Conservation (phyloP, 2,797 vertebrate genomes). For the Brachyalestes nurse region DNA sequence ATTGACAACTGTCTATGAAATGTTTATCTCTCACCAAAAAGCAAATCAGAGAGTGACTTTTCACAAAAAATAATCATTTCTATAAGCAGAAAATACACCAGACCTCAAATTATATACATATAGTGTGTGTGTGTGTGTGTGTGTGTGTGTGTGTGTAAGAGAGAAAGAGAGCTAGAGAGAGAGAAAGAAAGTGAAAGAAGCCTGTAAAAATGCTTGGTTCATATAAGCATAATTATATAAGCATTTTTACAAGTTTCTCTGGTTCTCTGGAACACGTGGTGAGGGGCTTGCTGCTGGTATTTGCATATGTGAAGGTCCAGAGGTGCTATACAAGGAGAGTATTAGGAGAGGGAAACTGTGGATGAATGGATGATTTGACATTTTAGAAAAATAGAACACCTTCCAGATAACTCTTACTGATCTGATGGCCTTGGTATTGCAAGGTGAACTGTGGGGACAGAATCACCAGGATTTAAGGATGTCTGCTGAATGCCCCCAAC, state of each 20-base stretch:
- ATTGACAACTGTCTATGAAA: not conserved
- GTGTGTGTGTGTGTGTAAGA: too few species aligned
- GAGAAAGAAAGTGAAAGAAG: too few species aligned
- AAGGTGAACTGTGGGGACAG: not conserved
- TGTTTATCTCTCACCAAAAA: not conserved
- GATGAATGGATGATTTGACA: conserved; percentile 10
- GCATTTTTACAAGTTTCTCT: conserved; percentile 34
- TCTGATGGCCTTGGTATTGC: conserved; percentile 24
- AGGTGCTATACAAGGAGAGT: conserved; percentile 29
- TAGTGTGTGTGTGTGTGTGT: too few species aligned
- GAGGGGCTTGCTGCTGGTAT: conserved; percentile 26
- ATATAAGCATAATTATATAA: not conserved
- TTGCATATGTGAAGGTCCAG: conserved; percentile 27
- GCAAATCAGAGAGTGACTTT: not conserved
- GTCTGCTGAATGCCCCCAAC: not conserved
- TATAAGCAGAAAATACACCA: not conserved
- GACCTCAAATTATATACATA: not conserved
- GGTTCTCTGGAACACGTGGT: not conserved
- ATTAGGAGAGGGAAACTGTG: conserved; percentile 18
- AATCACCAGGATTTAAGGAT: conserved; percentile 17
- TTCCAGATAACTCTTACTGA: conserved; percentile 15
- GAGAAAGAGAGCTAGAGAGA: too few species aligned
- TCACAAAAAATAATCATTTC: not conserved
- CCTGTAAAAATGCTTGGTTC: too few species aligned
- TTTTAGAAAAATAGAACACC: not conserved